These are phyloP conservation scores for Atlantisia rogersi DNA, from an alignment of 2,113 vertebrate genomes.

Conservation along the genomic window DNA sequence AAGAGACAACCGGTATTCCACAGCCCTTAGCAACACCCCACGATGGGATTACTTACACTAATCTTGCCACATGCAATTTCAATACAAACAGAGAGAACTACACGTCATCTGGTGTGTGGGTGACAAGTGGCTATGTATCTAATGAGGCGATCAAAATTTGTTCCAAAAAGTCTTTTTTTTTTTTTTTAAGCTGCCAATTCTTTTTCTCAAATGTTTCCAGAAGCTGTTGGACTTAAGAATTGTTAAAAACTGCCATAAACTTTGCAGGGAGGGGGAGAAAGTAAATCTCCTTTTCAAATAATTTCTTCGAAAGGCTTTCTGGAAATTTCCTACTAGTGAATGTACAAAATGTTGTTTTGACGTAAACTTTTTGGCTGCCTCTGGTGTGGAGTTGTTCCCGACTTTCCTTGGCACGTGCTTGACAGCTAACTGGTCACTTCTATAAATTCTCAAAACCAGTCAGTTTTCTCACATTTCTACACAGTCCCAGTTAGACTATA, in stretches of 20 bases:
- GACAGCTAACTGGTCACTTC: not conserved
- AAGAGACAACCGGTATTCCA: not conserved
- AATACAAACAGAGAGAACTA: not conserved
- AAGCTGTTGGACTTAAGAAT: not conserved
- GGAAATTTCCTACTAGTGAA: not conserved
- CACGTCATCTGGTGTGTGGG: slow-evolving; percentile 37
- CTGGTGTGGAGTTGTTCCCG: not conserved
- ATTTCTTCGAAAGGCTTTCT: not conserved
- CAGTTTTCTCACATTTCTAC: not conserved
- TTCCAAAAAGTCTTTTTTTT: not conserved
- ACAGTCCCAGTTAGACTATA: not conserved
- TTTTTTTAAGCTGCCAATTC: not conserved
- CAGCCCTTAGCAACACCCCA: not conserved
- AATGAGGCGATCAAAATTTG: not conserved
- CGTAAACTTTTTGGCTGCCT: slow-evolving; percentile 18
- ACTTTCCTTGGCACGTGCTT: slow-evolving; percentile 13
- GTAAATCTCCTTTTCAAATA: not conserved
- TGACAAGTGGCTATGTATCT: slow-evolving; percentile 18
- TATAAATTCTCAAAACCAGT: not conserved
- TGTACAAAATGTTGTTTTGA: not conserved
- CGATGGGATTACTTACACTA: not conserved
- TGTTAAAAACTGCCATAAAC: not conserved
- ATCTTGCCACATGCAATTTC: not conserved
- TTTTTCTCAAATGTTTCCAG: slow-evolving; percentile 1
- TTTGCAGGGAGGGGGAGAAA: not conserved